Conservation (phyloP, 2,888 invertebrate species). For the Eupithecia inturbata region DNA sequence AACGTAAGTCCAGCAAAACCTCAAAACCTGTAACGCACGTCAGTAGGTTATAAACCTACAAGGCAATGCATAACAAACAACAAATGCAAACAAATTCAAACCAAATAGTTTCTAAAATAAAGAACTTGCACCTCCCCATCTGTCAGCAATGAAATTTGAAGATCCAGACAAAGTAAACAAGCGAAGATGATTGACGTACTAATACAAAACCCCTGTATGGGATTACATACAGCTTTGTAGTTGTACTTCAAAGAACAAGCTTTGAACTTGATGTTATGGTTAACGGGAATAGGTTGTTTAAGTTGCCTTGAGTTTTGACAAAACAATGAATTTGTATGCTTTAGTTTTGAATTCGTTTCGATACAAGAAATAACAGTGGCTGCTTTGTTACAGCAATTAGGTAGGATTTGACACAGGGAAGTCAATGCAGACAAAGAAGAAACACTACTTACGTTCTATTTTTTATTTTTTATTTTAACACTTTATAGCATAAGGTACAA, state of each 20-base stretch:
- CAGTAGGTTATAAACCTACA: background rate
- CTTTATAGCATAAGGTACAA: too few species aligned
- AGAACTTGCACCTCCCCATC: background rate
- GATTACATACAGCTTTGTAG: conserved; percentile 9
- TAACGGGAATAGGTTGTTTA: conserved; percentile 41
- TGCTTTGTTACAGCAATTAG: background rate
- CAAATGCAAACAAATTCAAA: background rate
- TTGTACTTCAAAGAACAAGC: conserved; percentile 41
- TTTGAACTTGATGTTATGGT: conserved; percentile 43
- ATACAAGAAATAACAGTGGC: background rate
- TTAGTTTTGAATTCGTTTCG: background rate
- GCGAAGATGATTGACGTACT: conserved; percentile 34
- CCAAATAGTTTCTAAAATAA: conserved; percentile 3
- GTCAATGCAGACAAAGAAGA: too few species aligned
- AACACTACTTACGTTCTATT: too few species aligned
- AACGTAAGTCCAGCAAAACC: background rate
- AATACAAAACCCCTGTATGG: conserved; percentile 39
- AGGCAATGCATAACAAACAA: background rate
- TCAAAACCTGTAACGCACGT: background rate
- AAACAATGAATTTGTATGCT: conserved; percentile 29
- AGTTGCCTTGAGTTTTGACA: conserved; percentile 36
- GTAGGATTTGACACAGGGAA: background rate
- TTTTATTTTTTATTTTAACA: too few species aligned
- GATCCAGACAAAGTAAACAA: conserved; percentile 39
- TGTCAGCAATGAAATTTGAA: conserved; percentile 31